A percentile compares a stretch with the other conserved stretches of the same genome.
phyloP scores from a whole-genome alignment of 1,140 invertebrate genomes.

The Frieseomelitta varia region DNA sequence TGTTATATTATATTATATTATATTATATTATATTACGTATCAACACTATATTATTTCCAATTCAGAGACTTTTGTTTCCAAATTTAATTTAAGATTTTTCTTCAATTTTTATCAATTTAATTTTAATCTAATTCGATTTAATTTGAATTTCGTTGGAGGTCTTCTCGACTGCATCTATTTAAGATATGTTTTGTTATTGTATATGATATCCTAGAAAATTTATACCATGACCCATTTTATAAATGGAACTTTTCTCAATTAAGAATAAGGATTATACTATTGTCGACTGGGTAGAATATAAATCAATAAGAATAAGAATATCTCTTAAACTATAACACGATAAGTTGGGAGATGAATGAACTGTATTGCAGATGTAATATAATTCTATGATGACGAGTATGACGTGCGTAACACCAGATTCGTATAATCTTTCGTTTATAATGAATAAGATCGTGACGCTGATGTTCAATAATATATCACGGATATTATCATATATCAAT shows the following conservation, averaged over 20 bases:
- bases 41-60: no score
- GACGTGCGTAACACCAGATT: slow-evolving; percentile 3
- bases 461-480: neutral
- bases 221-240: neutral
- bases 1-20: no score
- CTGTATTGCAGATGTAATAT: neutral
- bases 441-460: neutral
- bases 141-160: no score
- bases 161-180: no score
- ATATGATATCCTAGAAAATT: neutral
- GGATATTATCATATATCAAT: slow-evolving; percentile 11
- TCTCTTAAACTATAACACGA: neutral
- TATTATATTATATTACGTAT: no score
- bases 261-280: neutral
- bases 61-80: no score
- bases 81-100: no score
- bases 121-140: no score
- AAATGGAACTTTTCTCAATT: neutral
- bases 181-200: neutral
- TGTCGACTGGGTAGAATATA: no score
- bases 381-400: slow-evolving; percentile 5
- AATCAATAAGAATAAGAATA: neutral
- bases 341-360: slow-evolving; percentile 4
- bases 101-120: no score
- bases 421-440: slow-evolving; percentile 5